phyloP scores from a whole-genome alignment of 1,140 invertebrate species.

The Drosophila lini region DNA sequence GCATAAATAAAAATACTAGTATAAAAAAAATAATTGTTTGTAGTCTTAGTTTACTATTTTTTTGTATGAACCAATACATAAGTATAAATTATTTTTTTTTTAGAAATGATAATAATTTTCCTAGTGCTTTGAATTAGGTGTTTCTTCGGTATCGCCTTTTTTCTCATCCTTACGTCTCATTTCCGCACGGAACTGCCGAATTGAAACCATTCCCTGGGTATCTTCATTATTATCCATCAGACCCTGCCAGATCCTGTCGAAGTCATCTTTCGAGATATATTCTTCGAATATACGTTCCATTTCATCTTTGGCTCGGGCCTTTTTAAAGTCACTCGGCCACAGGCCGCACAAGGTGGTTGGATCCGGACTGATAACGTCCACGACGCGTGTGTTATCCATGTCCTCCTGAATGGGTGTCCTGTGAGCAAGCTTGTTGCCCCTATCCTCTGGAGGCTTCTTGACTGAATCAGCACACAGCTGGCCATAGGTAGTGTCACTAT shows the following conservation, averaged over 20 bases:
- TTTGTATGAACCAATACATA: not conserved
- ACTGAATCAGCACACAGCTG: slow-evolving; percentile 54
- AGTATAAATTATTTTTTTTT: not conserved
- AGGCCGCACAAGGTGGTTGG: slow-evolving; percentile 42
- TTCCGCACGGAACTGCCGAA: slow-evolving; percentile 47
- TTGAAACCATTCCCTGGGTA: slow-evolving; percentile 32
- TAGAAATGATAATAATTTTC: not conserved
- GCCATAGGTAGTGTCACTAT: slow-evolving; percentile 66
- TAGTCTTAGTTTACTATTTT: not conserved
- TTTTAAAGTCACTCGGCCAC: slow-evolving; percentile 50
- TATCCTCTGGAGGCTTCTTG: slow-evolving; percentile 36
- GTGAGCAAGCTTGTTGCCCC: not conserved
- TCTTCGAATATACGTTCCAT: slow-evolving; percentile 54
- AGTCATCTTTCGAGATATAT: slow-evolving; percentile 33
- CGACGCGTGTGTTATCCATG: slow-evolving; percentile 29
- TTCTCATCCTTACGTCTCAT: slow-evolving; percentile 17
- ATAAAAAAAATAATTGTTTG: not conserved
- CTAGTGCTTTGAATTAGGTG: not conserved
- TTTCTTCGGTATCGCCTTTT: not conserved
- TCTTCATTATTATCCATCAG: slow-evolving; percentile 19
- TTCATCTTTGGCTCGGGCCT: slow-evolving; percentile 49
- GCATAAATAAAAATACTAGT: slow-evolving; percentile 5
- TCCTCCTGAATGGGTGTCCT: slow-evolving; percentile 21
- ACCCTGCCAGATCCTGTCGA: slow-evolving; percentile 55
- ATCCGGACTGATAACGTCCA: slow-evolving; percentile 57